These are phyloP conservation scores for Channa striata DNA, from an alignment of 2,797 vertebrate genomes.

Conservation along the genomic window DNA sequence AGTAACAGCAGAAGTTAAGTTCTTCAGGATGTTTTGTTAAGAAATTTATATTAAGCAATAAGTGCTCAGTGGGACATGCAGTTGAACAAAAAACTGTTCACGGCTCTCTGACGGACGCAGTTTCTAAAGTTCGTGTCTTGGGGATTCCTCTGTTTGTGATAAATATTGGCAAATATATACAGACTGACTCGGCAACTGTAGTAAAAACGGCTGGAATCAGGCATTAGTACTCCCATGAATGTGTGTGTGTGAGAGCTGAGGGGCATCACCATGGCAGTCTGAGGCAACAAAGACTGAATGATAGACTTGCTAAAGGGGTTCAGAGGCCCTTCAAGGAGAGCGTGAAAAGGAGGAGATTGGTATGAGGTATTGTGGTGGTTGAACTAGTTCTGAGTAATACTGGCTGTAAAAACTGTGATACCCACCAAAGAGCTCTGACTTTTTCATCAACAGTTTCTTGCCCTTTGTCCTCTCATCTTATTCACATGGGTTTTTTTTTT, in stretches of 20 bases:
- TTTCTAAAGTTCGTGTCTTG: no score
- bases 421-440: slow-evolving; percentile 26
- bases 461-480: slow-evolving; percentile 10
- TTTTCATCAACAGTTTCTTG: slow-evolving; percentile 1
- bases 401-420: neutral
- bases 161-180: neutral
- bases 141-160: no score
- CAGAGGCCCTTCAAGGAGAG: slow-evolving; percentile 46
- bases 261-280: slow-evolving; percentile 60
- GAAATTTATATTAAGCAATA: no score
- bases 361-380: neutral
- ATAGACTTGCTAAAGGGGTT: slow-evolving; percentile 48
- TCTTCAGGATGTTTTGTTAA: no score
- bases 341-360: neutral
- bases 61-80: no score
- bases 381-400: slow-evolving; percentile 4
- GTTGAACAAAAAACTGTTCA: no score
- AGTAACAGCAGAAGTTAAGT: no score
- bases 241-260: slow-evolving; percentile 11
- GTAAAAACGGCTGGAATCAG: neutral
- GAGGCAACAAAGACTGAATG: slow-evolving; percentile 56
- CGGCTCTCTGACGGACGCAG: no score
- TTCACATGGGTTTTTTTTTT: slow-evolving; percentile 32
- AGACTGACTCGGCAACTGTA: neutral
- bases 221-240: slow-evolving; percentile 1